phyloP scores from a whole-genome alignment of 2,888 invertebrate genomes.

The Merodon equestris region DNA sequence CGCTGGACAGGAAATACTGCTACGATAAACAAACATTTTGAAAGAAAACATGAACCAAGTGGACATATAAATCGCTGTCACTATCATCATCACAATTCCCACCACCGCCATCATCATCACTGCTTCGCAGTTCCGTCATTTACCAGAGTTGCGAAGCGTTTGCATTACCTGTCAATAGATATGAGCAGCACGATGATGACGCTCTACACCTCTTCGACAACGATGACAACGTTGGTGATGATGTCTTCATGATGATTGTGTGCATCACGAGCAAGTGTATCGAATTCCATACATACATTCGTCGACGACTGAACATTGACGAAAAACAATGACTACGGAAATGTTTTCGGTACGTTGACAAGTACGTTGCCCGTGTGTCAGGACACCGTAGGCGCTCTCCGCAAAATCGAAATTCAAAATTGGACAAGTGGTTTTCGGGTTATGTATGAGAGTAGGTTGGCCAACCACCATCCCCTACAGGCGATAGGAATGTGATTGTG shows the following conservation, averaged over 20 bases:
- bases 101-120: neutral
- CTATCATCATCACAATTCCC: neutral
- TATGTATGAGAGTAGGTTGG: conserved; percentile 20
- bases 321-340: conserved; percentile 50
- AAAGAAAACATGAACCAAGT: conserved; percentile 60
- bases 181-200: conserved; percentile 37
- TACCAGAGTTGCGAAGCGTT: conserved; percentile 33
- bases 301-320: conserved; percentile 15
- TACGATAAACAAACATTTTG: conserved; percentile 65
- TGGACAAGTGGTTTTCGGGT: conserved; percentile 25
- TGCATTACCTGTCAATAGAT: conserved; percentile 59
- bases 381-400: conserved; percentile 31
- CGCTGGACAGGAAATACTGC: conserved; percentile 41
- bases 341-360: conserved; percentile 30
- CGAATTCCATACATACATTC: conserved; percentile 42
- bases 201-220: neutral
- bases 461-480: conserved; percentile 31
- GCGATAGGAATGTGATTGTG: conserved; percentile 59
- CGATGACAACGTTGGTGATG: conserved; percentile 39
- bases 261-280: conserved; percentile 45
- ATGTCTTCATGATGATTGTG: conserved; percentile 68
- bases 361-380: conserved; percentile 28
- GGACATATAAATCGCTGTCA: conserved; percentile 52
- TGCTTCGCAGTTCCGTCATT: conserved; percentile 16
- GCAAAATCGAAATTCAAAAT: conserved; percentile 57